Evolutionary conservation across 2,888 invertebrate genomes (phyloP).

Genomic region (Brenthis ino): DNA sequence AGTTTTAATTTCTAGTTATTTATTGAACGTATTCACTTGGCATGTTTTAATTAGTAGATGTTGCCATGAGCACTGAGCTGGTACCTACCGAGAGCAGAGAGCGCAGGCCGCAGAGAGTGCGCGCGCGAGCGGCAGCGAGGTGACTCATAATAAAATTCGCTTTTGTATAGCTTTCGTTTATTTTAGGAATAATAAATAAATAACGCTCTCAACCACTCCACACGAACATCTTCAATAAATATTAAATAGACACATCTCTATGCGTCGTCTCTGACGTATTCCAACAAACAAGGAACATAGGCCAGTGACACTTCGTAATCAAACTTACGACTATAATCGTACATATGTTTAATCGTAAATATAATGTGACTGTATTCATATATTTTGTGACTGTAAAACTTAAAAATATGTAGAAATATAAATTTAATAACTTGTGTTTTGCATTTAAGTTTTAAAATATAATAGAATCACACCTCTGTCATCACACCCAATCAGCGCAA

Average conservation of each 20-base stretch:
- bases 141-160: constrained; percentile 22
- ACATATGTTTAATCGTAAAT: constrained; percentile 11
- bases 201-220: constrained; percentile 55
- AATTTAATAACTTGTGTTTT: not conserved
- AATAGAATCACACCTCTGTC: not conserved
- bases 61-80: too few relatives aligned
- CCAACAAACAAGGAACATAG: constrained; percentile 35
- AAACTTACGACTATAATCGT: not conserved
- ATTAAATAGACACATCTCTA: constrained; percentile 53
- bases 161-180: constrained; percentile 45
- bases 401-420: constrained; percentile 20
- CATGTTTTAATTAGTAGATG: too few relatives aligned
- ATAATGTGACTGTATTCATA: constrained; percentile 5
- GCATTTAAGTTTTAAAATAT: not conserved
- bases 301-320: constrained; percentile 11
- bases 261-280: constrained; percentile 38
- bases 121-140: not conserved
- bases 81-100: too few relatives aligned
- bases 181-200: constrained; percentile 51
- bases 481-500: too few relatives aligned
- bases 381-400: constrained; percentile 2
- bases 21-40: too few relatives aligned
- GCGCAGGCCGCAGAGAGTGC: not conserved
- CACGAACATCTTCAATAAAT: constrained; percentile 53
- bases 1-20: too few relatives aligned